Evolutionary conservation across 64 coral and sea anemone genomes (phyloP), one percentile per base, ranked within the genome.

Genomic region (Dendrophyllia cribrosa): DNA sequence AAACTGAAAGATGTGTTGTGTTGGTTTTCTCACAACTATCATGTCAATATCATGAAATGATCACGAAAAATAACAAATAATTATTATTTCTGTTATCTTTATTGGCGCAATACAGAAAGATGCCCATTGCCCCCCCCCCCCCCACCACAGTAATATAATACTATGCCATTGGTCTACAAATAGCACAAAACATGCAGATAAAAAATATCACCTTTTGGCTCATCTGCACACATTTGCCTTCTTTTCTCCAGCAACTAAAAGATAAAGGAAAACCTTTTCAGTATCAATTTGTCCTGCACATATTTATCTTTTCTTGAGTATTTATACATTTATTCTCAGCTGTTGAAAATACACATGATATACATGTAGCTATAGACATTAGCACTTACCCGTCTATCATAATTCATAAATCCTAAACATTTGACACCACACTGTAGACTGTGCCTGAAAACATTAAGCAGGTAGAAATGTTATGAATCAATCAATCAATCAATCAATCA

Each of bases 341-440:
- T 1, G 7, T 56, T 58, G 2, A 51, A 11, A 43, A 5, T 83
- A 2, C 44, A 43, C 10, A 13, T 17, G 64, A 25, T 4, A 69
- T n/a, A n/a, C n/a, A n/a, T n/a, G 65, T 43, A 59, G 46, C 14
- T 7, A 62, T 3, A 68, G 22, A 67, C 7, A 26, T 23, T 19
- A 26, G 51, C 6, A 93, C 96, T 91, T 79, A 98, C 96, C 94
- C 94, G 86, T 88, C 84, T 98, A 83, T 98, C 96, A 65, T 93
- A 98, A 59, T 96, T 98, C 63, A 96, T 66, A 62, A 95, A 76
- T 34, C 87, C 88, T 25, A 98, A 76, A 72, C 94, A 98, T 85
- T 98, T 98, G 9, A 98, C 87, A 77, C 94, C 97, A 86, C 97
- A 98, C 76, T 96, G 95, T 71, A 98, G 93, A 87, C 96, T 98